A percentile compares a stretch with the other conserved stretches of the same genome.
Evolutionary conservation across 2,888 invertebrate genomes (phyloP).

Genomic region (Polyommatus iphigenia): DNA sequence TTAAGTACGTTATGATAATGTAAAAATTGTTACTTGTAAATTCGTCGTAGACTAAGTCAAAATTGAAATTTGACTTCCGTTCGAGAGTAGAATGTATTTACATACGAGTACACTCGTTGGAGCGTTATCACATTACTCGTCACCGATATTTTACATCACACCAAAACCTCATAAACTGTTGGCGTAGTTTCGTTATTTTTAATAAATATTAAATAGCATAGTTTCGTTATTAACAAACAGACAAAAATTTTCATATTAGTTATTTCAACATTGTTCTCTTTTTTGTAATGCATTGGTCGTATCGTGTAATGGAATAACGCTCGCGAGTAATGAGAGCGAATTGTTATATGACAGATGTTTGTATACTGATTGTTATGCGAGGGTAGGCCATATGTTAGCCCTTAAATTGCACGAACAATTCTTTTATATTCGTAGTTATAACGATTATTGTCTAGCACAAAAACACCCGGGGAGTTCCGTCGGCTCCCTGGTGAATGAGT

Average conservation of each 20-base stretch:
- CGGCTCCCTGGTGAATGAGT: not conserved
- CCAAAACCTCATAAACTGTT: not conserved
- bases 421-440: constrained; percentile 64
- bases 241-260: not conserved
- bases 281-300: not conserved
- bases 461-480: constrained; percentile 42
- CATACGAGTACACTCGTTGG: not conserved
- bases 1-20: constrained; percentile 58
- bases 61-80: constrained; percentile 58
- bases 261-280: not conserved
- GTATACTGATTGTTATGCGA: constrained; percentile 33
- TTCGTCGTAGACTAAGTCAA: constrained; percentile 66
- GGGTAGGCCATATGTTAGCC: constrained; percentile 44
- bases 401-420: constrained; percentile 57
- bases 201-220: no score
- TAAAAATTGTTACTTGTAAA: constrained; percentile 72
- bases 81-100: constrained; percentile 37
- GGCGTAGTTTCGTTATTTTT: not conserved
- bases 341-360: constrained; percentile 11
- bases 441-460: constrained; percentile 70
- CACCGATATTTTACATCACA: not conserved
- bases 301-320: not conserved
- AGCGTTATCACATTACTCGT: not conserved
- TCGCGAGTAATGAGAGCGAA: not conserved
- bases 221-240: not conserved